Base-by-base conservation (phyloP, 2,888 invertebrate species). In the Rhabditophanes sp. region DNA sequence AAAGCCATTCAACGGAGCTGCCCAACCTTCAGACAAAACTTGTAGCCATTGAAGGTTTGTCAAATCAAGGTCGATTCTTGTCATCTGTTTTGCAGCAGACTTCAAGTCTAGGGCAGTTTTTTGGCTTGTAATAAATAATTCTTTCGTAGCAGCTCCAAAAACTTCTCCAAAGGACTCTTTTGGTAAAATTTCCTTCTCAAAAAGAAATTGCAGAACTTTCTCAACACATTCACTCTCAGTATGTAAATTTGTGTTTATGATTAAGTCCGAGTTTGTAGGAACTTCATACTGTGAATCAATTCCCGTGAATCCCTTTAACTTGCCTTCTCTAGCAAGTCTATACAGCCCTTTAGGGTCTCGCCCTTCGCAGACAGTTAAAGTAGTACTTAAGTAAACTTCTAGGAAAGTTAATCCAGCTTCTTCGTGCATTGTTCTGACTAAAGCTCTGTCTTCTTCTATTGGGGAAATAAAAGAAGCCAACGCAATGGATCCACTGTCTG, bases 401-500 rank as follows among this genome's bases (percentile, higher is more conserved):
- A 83, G 80, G 70, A 90, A 93, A 1, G 75, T 20, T 26, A n/a
- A 25, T 22, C 41, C 22, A 11, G 48, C 47, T 21, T 25, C 24
- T 43, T 78, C 77, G 69, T 93, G 93, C 46, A 88, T 80, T 50
- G 78, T 75, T 30, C 87, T 74, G 0, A 90, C 93, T 66, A 80
- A 75, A 47, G 80, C 80, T 30, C 93, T 76, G 67, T 93, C 93
- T 75, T 81, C 38, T 37, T 37, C 42, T 67, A 83, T 93, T 0
- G 96, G 96, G n/a, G 87, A 88, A 1, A 96, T 93, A 67, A 96
- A 93, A 67, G 87, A 84, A 68, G 90, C 87, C 24, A 96, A 74
- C 46, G 84, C 80, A n/a, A 96, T 79, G 30, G 88, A 83, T 0
- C 93, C 93, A 42, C 84, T 83, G 68, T 96, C 93, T 1, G 93